Evolutionary conservation across 2,113 vertebrate genomes (phyloP), one percentile per base, ranked within the genome.

Genomic region (Embiotoca jacksoni): DNA sequence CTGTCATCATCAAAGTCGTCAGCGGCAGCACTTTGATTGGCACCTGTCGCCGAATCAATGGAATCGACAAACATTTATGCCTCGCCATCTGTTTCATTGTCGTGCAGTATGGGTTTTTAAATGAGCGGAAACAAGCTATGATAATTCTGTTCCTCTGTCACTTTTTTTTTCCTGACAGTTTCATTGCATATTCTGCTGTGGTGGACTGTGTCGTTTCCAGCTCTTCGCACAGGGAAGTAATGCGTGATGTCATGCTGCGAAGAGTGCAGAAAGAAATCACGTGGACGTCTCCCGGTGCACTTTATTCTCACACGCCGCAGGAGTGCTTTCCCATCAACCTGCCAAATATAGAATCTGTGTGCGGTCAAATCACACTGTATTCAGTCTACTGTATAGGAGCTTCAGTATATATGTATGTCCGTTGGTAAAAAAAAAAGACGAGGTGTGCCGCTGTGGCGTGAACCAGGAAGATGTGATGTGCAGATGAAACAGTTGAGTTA

Each of bases 41-140:
- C 88, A 90, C 82, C 86, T 90, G 87, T 91, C 85, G 47, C 55
- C 0, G 13, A 92, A 82, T 92, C 88, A 86, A 75, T 87, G 85
- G 77, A 44, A 81, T 50, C 55, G 76, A 78, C 65, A 59, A 47
- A 72, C 72, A 74, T 82, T 70, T 77, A 58, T 81, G 77, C 72
- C 52, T 44, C 35, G 13, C 86, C 88, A 83, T 92, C 85, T 90
- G 88, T 81, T 85, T 80, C 64, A 72, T 82, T 74, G 77, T 81
- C 11, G 16, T 23, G 46, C 59, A 47, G 71, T 69, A 32, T 56
- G 64, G 60, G 31, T 23, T 39, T 49, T 16, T 39, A 46, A 81
- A 74, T 37, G 66, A 82, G 81, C 37, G 33, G 62, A 75, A 92
- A 71, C 57, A 68, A 72, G 72, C 63, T 55, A 55, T 62, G 75